Conservation (phyloP, 1,140 invertebrate species). For the Nomia melanderi region DNA sequence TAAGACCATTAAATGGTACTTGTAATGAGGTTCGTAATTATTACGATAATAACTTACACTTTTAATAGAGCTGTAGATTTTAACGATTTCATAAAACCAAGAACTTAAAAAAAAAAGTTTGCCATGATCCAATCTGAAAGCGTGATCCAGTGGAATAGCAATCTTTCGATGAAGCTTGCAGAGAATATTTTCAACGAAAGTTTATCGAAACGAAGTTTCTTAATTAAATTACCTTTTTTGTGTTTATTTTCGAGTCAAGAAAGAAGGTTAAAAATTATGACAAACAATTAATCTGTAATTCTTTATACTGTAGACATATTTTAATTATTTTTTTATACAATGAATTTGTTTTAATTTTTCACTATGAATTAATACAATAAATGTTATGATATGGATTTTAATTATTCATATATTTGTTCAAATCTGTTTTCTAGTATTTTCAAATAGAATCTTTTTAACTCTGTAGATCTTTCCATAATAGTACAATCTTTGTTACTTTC, state of each 20-base stretch:
- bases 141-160: neutral
- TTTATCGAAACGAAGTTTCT: neutral
- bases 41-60: neutral
- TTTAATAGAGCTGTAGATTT: conserved; percentile 1
- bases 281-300: neutral
- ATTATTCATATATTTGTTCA: too few species aligned
- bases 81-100: neutral
- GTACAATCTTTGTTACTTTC: too few species aligned
- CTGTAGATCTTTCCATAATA: too few species aligned
- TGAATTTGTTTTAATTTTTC: too few species aligned
- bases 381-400: too few species aligned
- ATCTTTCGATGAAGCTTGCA: neutral
- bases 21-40: neutral
- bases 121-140: neutral
- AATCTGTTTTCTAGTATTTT: too few species aligned
- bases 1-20: neutral
- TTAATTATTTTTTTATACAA: too few species aligned
- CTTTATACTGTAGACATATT: neutral
- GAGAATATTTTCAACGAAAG: neutral
- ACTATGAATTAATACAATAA: too few species aligned
- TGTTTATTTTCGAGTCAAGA: too few species aligned
- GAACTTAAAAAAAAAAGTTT: neutral
- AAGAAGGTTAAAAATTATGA: neutral
- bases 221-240: neutral
- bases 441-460: too few species aligned